Evolutionary conservation across 2,797 vertebrate genomes (phyloP).

Genomic region (Chloroceryle amazona): DNA sequence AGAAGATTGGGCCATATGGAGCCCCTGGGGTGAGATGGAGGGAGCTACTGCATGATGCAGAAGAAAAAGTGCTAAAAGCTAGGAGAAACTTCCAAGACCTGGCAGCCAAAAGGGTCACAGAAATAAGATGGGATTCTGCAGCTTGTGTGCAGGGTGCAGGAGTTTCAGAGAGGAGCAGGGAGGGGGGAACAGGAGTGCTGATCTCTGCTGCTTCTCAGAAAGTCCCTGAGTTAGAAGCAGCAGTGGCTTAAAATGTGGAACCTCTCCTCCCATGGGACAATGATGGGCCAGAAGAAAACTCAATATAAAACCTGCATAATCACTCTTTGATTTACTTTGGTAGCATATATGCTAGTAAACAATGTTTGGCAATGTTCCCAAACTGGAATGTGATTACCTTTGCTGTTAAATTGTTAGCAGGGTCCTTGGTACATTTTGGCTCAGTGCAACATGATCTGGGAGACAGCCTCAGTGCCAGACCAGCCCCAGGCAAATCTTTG

Average conservation of each 20-base stretch:
- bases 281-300: not conserved
- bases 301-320: not conserved
- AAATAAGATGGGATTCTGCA: not conserved
- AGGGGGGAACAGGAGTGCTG: no score
- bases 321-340: not conserved
- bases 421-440: not conserved
- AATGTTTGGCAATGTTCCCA: not conserved
- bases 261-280: fast-evolving
- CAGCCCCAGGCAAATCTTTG: not conserved
- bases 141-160: fast-evolving
- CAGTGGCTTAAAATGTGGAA: not conserved
- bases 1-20: not conserved
- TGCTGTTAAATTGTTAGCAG: not conserved
- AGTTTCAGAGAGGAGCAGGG: not conserved
- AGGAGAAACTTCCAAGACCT: not conserved
- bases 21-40: not conserved
- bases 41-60: fast-evolving
- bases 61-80: not conserved
- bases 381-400: not conserved
- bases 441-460: not conserved
- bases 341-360: not conserved
- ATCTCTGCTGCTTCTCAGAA: no score
- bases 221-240: not conserved
- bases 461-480: not conserved
- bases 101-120: not conserved